Conservation (phyloP, 2,113 vertebrate genomes). For the Otus sunia region DNA sequence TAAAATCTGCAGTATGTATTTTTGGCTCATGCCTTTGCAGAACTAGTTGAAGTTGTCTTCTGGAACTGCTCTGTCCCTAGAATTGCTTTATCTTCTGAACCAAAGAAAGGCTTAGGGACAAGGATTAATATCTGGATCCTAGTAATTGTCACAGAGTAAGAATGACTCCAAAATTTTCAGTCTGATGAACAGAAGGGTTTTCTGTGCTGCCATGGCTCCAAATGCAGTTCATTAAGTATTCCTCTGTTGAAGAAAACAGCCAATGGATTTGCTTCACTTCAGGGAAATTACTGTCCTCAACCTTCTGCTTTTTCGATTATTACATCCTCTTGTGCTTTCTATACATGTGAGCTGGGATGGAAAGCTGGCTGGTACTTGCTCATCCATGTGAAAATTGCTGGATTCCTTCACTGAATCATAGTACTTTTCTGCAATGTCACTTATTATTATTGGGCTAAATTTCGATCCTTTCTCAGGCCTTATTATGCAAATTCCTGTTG, state of each 20-base stretch:
- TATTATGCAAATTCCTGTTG: background rate
- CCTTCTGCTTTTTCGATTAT: background rate
- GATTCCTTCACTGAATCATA: background rate
- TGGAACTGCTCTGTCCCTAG: background rate
- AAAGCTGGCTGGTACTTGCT: background rate
- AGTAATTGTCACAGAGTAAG: background rate
- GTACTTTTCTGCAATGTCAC: background rate
- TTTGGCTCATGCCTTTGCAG: background rate
- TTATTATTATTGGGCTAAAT: background rate
- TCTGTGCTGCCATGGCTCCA: background rate
- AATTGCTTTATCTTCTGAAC: background rate
- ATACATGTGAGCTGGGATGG: rapidly evolving
- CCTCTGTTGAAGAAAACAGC: background rate
- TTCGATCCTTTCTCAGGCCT: background rate
- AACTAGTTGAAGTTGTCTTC: background rate
- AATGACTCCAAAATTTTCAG: background rate
- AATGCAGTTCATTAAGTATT: background rate
- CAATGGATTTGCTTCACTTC: background rate
- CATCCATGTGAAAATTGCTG: background rate
- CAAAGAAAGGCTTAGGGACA: background rate
- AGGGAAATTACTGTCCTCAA: background rate
- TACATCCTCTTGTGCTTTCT: background rate
- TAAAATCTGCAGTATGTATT: background rate
- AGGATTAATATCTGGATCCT: background rate
- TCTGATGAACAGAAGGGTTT: background rate